Percentiles rank a stretch among this genome's conserved stretches.
These are phyloP conservation scores for Silurus asotus DNA, from an alignment of 2,113 vertebrate genomes.

Conservation along the genomic window DNA sequence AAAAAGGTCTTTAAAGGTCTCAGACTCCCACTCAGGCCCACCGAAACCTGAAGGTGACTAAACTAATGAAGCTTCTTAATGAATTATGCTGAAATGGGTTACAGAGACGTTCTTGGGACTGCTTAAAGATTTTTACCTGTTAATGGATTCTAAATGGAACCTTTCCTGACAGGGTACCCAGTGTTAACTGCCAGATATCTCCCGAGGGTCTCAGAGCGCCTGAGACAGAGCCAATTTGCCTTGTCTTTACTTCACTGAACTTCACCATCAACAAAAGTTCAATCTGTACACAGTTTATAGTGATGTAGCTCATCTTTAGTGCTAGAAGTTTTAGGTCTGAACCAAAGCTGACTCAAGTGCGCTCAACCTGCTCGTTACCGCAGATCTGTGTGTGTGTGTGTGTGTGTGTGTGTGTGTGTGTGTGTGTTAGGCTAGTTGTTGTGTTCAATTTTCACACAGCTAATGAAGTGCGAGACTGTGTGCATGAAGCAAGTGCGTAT, in stretches of 20 bases:
- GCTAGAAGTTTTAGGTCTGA: slow-evolving; percentile 27
- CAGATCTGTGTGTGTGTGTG: slow-evolving; percentile 10
- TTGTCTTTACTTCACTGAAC: not conserved
- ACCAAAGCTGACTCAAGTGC: slow-evolving; percentile 12
- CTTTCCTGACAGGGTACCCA: not conserved
- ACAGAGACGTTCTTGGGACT: not conserved
- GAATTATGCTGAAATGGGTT: not conserved
- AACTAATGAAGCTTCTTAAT: not conserved
- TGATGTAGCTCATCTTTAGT: slow-evolving; percentile 31
- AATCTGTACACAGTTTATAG: not conserved
- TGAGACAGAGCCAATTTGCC: not conserved
- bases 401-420: slow-evolving; percentile 9
- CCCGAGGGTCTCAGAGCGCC: not conserved
- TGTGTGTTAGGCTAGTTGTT: not conserved
- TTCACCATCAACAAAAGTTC: not conserved
- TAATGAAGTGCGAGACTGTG: slow-evolving; percentile 17
- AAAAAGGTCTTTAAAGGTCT: not conserved
- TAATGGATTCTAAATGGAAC: not conserved
- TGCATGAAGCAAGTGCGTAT: slow-evolving; percentile 1
- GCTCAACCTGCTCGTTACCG: slow-evolving; percentile 6
- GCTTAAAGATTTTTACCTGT: not conserved
- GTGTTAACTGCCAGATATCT: not conserved
- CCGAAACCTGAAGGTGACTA: not conserved
- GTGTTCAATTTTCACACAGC: slow-evolving; percentile 3
- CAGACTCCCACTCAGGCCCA: not conserved